These are phyloP conservation scores for Antheraea pernyi DNA, from an alignment of 1,140 invertebrate species.

Conservation along the genomic window DNA sequence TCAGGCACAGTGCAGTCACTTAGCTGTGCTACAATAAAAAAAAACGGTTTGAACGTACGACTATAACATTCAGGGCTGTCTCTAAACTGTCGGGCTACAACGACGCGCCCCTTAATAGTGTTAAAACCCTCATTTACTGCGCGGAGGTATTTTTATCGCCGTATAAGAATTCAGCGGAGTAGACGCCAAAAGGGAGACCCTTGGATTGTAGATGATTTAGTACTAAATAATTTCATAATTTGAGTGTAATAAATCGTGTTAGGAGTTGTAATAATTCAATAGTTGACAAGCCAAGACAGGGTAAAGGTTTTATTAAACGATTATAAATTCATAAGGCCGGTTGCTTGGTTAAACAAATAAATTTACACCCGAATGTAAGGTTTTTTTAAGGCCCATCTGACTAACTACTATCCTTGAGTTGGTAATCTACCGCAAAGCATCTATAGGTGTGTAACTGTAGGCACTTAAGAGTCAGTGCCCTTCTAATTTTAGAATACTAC, in stretches of 20 bases:
- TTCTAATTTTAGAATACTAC: too few species aligned
- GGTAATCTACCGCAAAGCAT: too few species aligned
- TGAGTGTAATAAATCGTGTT: not conserved
- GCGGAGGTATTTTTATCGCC: conserved; percentile 8
- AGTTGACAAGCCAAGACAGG: not conserved
- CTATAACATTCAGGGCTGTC: not conserved
- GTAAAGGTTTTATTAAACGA: not conserved
- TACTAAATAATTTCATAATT: not conserved
- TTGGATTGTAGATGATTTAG: not conserved
- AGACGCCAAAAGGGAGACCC: conserved; percentile 5
- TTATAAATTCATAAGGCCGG: not conserved
- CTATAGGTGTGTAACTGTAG: too few species aligned
- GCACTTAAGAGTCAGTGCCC: too few species aligned
- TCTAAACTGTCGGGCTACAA: not conserved
- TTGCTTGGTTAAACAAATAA: not conserved
- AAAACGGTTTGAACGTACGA: not conserved
- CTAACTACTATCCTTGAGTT: too few species aligned
- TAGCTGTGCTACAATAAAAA: too few species aligned
- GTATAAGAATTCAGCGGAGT: not conserved
- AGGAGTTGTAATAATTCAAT: not conserved
- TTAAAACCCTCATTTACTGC: conserved; percentile 7
- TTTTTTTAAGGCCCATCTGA: too few species aligned
- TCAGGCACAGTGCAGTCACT: too few species aligned
- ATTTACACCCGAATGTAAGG: too few species aligned
- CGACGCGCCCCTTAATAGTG: not conserved